phyloP scores from a whole-genome alignment of 2,113 vertebrate species.

The Fregetta grallaria region DNA sequence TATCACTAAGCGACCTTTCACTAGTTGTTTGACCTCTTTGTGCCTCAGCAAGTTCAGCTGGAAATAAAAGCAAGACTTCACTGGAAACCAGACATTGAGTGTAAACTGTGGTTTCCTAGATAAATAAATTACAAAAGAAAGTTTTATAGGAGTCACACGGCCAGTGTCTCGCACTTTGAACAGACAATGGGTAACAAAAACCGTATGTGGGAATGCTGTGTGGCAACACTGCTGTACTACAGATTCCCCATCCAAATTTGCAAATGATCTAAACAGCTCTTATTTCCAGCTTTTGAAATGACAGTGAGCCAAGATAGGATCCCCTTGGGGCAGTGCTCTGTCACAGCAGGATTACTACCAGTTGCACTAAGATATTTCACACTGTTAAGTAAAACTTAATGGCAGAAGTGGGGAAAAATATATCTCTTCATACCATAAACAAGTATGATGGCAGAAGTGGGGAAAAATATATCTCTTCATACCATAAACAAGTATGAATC shows the following conservation, averaged over 20 bases:
- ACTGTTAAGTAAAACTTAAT: neutral
- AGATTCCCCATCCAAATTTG: neutral
- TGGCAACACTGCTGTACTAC: conserved; percentile 45
- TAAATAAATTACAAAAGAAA: conserved; percentile 73
- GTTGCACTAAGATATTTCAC: neutral
- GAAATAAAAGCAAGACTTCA: conserved; percentile 64
- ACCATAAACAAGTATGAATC: neutral
- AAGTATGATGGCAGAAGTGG: neutral
- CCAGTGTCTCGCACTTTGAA: conserved; percentile 59
- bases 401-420: neutral
- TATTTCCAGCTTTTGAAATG: conserved; percentile 12
- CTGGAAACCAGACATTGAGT: conserved; percentile 70
- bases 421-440: neutral
- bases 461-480: neutral
- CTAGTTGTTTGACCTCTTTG: conserved; percentile 14
- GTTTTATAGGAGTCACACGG: conserved; percentile 48
- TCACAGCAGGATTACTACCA: neutral
- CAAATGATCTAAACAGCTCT: neutral
- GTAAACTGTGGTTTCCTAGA: conserved; percentile 75
- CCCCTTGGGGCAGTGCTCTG: neutral
- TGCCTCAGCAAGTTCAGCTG: conserved; percentile 35
- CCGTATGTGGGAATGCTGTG: conserved; percentile 31
- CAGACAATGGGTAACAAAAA: conserved; percentile 60
- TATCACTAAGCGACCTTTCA: conserved; percentile 35
- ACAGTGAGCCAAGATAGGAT: neutral